Evolutionary conservation across 2,113 vertebrate genomes (phyloP).

Genomic region (Zootoca vivipara): DNA sequence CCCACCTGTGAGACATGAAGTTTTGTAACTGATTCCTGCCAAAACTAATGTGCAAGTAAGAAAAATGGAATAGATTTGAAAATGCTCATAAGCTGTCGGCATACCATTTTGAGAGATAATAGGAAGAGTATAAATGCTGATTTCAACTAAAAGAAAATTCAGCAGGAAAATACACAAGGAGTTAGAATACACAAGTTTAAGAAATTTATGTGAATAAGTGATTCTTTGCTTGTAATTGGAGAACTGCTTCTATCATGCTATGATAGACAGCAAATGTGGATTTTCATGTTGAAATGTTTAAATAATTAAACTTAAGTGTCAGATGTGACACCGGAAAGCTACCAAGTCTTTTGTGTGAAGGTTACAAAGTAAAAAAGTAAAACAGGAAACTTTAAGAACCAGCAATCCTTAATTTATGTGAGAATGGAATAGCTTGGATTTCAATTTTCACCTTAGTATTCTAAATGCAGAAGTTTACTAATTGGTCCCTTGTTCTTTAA

Average conservation of each 20-base stretch:
- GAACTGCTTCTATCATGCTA: not conserved
- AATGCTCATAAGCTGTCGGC: not conserved
- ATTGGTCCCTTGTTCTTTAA: conserved; percentile 56
- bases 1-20: not conserved
- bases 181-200: not conserved
- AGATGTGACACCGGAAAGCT: not conserved
- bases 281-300: not conserved
- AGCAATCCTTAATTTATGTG: conserved; percentile 31
- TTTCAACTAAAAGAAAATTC: not conserved
- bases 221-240: not conserved
- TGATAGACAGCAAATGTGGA: not conserved
- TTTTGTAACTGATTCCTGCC: not conserved
- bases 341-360: not conserved
- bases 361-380: conserved; percentile 14
- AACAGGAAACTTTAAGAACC: not conserved
- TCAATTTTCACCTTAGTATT: conserved; percentile 39
- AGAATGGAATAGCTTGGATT: not conserved
- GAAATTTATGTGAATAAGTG: fast-evolving
- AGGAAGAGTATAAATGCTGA: not conserved
- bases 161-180: not conserved
- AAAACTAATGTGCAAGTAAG: not conserved
- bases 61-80: not conserved
- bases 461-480: conserved; percentile 49
- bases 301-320: not conserved
- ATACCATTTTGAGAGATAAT: not conserved